Percentiles rank a stretch among this genome's conserved stretches.
Conservation (phyloP, 1,140 invertebrate genomes). For the Apis dorsata region DNA sequence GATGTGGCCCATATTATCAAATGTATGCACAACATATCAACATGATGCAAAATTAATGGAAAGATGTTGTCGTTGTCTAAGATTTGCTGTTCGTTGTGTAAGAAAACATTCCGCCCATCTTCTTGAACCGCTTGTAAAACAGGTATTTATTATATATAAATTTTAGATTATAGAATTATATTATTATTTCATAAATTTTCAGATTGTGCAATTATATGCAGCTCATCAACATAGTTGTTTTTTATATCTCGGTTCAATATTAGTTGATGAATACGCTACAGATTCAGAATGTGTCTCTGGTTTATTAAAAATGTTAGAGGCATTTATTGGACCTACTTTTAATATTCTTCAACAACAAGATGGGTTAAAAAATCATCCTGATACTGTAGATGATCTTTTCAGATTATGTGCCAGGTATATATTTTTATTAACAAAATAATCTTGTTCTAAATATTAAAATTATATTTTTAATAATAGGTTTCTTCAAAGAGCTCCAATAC, state of each 20-base stretch:
- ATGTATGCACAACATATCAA: constrained; percentile 88
- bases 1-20: constrained; percentile 92
- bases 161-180: background rate
- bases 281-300: constrained; percentile 86
- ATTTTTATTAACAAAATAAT: constrained; percentile 8
- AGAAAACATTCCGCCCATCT: constrained; percentile 89
- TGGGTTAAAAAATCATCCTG: constrained; percentile 94
- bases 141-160: constrained; percentile 78
- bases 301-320: constrained; percentile 92
- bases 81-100: constrained; percentile 93
- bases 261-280: constrained; percentile 95
- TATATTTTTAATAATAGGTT: constrained; percentile 82
- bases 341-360: constrained; percentile 86
- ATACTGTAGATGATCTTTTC: constrained; percentile 98
- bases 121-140: constrained; percentile 89
- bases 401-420: constrained; percentile 88
- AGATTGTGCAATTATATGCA: constrained; percentile 93
- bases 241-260: constrained; percentile 95
- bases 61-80: constrained; percentile 92
- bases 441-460: constrained; percentile 2
- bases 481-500: constrained; percentile 90
- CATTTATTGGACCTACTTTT: constrained; percentile 93
- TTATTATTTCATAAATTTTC: constrained; percentile 45
- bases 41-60: constrained; percentile 94
- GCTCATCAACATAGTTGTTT: constrained; percentile 95